These are phyloP conservation scores for Myanophis thanlyinensis DNA, from an alignment of 2,113 vertebrate genomes.

Conservation along the genomic window DNA sequence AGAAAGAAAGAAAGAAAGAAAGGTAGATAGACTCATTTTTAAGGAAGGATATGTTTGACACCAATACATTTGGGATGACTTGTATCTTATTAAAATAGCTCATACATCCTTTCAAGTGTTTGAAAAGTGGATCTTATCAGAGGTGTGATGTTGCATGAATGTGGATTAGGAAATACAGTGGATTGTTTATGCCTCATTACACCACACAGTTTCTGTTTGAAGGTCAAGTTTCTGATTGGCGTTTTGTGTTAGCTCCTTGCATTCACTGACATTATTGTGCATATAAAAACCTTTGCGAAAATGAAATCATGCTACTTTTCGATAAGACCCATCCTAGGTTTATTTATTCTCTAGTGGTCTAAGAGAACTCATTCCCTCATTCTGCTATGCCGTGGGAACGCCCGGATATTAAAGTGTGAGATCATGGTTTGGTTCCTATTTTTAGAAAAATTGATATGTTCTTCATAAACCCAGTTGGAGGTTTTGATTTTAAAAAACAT, in stretches of 20 bases:
- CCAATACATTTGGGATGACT: neutral
- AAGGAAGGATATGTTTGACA: neutral
- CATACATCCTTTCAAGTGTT: neutral
- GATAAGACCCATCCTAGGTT: neutral
- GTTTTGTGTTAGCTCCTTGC: neutral
- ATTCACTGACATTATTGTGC: neutral
- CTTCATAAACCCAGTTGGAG: neutral
- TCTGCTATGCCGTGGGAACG: neutral
- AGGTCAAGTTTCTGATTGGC: neutral
- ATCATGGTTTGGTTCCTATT: neutral
- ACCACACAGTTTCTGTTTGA: neutral
- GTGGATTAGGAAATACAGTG: constrained; percentile 4
- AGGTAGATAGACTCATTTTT: neutral
- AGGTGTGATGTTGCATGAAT: neutral
- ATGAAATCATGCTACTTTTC: neutral
- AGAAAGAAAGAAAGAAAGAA: neutral
- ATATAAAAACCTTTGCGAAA: neutral
- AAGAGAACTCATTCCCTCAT: neutral
- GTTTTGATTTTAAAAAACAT: neutral
- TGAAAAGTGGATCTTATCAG: neutral
- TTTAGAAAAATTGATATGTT: neutral
- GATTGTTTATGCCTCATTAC: neutral
- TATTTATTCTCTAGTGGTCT: neutral
- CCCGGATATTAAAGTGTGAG: neutral
- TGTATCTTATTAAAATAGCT: constrained; percentile 4